Conservation (phyloP, 2,113 vertebrate genomes). For the Mesembrinibis cayennensis region DNA sequence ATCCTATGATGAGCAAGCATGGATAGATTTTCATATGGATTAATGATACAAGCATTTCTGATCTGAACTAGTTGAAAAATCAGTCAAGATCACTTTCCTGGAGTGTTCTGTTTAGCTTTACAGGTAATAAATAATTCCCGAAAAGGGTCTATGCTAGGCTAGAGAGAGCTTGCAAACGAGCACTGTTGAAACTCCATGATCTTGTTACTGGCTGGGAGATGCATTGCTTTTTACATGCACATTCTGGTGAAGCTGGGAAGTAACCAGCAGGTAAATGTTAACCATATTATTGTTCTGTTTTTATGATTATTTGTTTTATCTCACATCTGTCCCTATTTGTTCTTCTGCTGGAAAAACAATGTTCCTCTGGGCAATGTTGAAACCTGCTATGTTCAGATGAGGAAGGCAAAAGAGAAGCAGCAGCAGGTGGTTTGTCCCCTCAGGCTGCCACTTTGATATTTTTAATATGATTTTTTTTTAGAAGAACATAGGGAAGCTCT, state of each 20-base stretch:
- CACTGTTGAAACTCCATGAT: fast-evolving
- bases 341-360: background rate
- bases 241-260: background rate
- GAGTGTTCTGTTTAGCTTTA: background rate
- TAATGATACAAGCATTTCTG: background rate
- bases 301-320: background rate
- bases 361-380: background rate
- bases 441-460: background rate
- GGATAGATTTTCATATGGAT: background rate
- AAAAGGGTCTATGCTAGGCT: background rate
- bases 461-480: background rate
- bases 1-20: background rate
- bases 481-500: background rate
- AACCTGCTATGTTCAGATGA: background rate
- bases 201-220: background rate
- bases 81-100: background rate
- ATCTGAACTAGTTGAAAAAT: background rate
- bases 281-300: background rate
- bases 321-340: background rate
- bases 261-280: background rate
- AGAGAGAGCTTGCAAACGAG: background rate
- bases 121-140: background rate
- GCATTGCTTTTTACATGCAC: background rate
- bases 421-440: background rate
- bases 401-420: background rate